Base-by-base conservation (phyloP, 2,888 invertebrate species). In the Imbricaverruca yamaguchii region DNA sequence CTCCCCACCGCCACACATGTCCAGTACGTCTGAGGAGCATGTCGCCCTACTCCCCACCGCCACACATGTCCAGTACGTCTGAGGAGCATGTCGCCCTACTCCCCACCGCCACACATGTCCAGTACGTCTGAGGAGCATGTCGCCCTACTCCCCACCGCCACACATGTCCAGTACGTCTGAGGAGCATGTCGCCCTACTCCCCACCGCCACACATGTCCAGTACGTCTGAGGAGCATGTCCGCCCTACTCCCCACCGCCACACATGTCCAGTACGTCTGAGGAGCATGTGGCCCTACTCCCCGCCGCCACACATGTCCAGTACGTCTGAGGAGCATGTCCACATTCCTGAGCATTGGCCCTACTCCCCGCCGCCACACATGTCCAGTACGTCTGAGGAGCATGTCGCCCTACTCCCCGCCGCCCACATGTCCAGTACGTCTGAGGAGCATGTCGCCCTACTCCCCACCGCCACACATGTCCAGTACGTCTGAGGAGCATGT, bases 201-300 rank as follows among this genome's bases (percentile, higher is more conserved):
- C 92, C 95, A 84, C 95, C 95, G 80, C 95, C 95, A 80, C 95
- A 95, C 87, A 95, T 95, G 95, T 95, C 94, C 88, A 94, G 94
- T 88, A 85, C 87, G 87, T 39, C 39, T 39, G 39, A 39, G 39
- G 88, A 94, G 94, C 74, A 92, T 95, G 90, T 95, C 95, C n/a
- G 84, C 95, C 96, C 4, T 95, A 95, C 88, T 91, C 94, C 86
- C 92, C 95, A 84, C 95, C 95, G 80, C 95, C 95, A 80, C 95
- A 95, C 87, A 95, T 95, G 95, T 95, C 94, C 88, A 94, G 94
- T 88, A 85, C 87, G 87, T 39, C 39, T 39, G 39, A 39, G 39
- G 88, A 94, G 94, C 74, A 92, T 95, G 90, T 95, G 95, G 84
- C 95, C 96, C 4, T 95, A 95, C 88, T 91, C 94, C 86, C 92